Conservation (phyloP, 92 coral and sea anemone genomes). For the Porites lobata region DNA sequence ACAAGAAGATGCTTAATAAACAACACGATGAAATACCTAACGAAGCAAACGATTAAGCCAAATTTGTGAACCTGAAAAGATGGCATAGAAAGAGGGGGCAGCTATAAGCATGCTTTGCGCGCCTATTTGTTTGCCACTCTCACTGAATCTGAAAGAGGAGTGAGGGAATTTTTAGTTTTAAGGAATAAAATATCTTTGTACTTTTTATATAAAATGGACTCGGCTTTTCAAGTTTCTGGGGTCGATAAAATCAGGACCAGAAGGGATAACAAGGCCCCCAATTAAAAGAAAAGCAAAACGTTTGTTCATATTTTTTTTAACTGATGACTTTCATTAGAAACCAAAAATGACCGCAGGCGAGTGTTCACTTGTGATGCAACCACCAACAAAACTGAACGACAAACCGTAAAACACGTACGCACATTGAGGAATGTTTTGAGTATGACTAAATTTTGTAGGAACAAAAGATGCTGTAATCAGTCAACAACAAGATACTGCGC, state of each 20-base stretch:
- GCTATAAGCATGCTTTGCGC: too few species aligned
- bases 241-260: not conserved
- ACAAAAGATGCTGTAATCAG: not conserved
- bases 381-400: not conserved
- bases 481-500: constrained; percentile 2
- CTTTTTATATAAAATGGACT: not conserved
- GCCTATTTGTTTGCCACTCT: not conserved
- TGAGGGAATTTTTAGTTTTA: not conserved
- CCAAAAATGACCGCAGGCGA: not conserved
- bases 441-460: not conserved
- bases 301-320: not conserved
- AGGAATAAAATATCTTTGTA: not conserved
- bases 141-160: not conserved
- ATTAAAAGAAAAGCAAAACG: not conserved
- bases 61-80: too few species aligned
- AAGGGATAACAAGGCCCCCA: not conserved
- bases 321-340: not conserved
- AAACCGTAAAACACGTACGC: constrained; percentile 7
- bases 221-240: not conserved
- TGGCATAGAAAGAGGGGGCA: too few species aligned
- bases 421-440: not conserved
- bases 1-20: too few species aligned
- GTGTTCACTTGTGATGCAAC: constrained; percentile 1
- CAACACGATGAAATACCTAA: too few species aligned
- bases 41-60: too few species aligned